Evolutionary conservation across 2,888 invertebrate genomes (phyloP).

Genomic region (Leptogaster cylindrica): DNA sequence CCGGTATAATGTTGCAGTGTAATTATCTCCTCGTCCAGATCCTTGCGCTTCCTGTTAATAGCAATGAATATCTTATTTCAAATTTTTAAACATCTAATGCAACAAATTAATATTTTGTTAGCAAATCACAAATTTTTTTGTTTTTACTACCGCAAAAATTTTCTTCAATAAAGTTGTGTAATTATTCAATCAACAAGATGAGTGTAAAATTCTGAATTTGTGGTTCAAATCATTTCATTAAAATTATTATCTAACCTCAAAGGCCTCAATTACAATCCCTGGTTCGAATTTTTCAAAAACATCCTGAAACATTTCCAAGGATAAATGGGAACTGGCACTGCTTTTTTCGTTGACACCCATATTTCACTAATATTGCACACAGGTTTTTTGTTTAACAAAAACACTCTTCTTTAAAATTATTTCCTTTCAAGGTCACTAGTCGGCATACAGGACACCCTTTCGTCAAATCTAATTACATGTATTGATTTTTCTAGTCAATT

Average conservation of each 20-base stretch:
- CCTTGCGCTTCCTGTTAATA: slow-evolving; percentile 69
- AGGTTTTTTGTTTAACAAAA: slow-evolving; percentile 1
- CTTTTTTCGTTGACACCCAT: slow-evolving; percentile 51
- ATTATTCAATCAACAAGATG: too few relatives aligned
- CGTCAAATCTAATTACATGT: too few relatives aligned
- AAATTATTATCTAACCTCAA: too few relatives aligned
- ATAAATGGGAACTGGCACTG: slow-evolving; percentile 55
- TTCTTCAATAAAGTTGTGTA: too few relatives aligned
- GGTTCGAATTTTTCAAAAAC: slow-evolving; percentile 66
- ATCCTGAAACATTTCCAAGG: slow-evolving; percentile 66
- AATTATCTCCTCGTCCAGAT: slow-evolving; percentile 77
- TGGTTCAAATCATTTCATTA: too few relatives aligned
- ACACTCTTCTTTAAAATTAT: slow-evolving; percentile 2
- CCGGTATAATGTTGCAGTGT: slow-evolving; percentile 75
- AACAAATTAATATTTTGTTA: neutral
- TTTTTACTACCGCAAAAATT: too few relatives aligned
- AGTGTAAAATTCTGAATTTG: too few relatives aligned
- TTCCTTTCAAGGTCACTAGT: slow-evolving; percentile 5
- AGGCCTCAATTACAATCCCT: slow-evolving; percentile 65
- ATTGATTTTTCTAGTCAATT: too few relatives aligned
- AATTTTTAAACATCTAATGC: neutral
- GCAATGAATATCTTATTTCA: too few relatives aligned
- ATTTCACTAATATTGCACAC: too few relatives aligned
- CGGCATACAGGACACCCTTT: slow-evolving; percentile 9
- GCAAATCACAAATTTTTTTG: too few relatives aligned